A percentile compares a stretch with the other conserved stretches of the same genome.
phyloP scores from a whole-genome alignment of 2,113 vertebrate genomes.

The Cinclus mexicanus region DNA sequence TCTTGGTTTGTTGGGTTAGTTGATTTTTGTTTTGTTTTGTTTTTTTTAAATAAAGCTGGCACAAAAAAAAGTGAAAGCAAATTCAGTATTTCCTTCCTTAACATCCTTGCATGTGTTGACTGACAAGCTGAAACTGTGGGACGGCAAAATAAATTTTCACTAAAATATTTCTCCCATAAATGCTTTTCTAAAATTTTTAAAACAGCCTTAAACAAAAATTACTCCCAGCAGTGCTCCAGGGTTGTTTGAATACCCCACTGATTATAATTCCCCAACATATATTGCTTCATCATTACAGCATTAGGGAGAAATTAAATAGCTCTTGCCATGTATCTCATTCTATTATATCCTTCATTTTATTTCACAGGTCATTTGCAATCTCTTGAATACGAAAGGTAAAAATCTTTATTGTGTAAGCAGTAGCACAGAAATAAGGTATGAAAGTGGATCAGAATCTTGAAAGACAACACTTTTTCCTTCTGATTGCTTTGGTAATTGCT shows the following conservation, averaged over 20 bases:
- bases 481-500: not conserved
- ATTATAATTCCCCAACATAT: not conserved
- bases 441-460: not conserved
- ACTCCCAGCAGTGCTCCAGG: not conserved
- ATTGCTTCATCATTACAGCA: conserved; percentile 4
- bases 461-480: not conserved
- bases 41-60: not conserved
- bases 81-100: not conserved
- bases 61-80: not conserved
- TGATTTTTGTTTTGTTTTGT: no score
- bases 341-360: conserved; percentile 20
- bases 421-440: not conserved
- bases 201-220: conserved; percentile 3
- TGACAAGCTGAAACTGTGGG: not conserved
- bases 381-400: conserved; percentile 1
- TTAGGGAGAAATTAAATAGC: not conserved
- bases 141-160: not conserved
- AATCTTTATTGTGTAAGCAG: not conserved
- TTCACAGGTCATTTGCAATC: conserved; percentile 42
- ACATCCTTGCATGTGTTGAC: not conserved
- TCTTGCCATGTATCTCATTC: not conserved
- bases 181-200: not conserved
- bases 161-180: not conserved
- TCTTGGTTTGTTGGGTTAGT: not conserved
- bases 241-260: not conserved